Conservation (phyloP, 2,113 vertebrate genomes). For the Gymnobelideus leadbeateri region DNA sequence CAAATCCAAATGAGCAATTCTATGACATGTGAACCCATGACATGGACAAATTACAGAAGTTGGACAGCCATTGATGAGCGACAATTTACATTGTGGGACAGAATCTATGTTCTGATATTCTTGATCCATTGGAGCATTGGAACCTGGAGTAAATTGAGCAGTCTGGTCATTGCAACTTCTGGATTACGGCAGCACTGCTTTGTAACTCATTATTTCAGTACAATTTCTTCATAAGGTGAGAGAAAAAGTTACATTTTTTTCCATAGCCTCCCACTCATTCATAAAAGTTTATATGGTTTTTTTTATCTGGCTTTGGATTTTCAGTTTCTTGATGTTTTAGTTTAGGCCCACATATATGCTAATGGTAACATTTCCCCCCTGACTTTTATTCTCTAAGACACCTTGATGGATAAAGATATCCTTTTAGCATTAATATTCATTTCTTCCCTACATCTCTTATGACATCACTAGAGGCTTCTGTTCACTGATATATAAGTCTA, state of each 20-base stretch:
- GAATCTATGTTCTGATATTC: not conserved
- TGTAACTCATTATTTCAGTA: conserved; percentile 32
- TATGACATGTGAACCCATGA: not conserved
- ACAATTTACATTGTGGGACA: not conserved
- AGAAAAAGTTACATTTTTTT: not conserved
- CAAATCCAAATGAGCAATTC: not conserved
- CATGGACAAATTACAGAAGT: not conserved
- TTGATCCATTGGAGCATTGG: not conserved
- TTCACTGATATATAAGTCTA: conserved; percentile 30
- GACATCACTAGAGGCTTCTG: conserved; percentile 35
- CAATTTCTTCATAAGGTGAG: conserved; percentile 30
- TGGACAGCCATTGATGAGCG: not conserved
- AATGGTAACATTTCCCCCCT: not conserved
- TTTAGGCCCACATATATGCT: conserved; percentile 43
- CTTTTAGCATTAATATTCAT: conserved; percentile 32
- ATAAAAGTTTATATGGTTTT: conserved; percentile 46
- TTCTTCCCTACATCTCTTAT: conserved; percentile 3
- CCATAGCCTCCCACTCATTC: not conserved
- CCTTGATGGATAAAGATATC: conserved; percentile 42
- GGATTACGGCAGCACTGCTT: conserved; percentile 1
- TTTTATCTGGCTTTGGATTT: not conserved
- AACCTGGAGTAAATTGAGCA: not conserved
- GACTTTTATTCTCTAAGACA: conserved; percentile 24
- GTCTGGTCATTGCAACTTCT: conserved; percentile 38
- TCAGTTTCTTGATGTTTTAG: conserved; percentile 37